Base-by-base conservation (phyloP, 1,140 invertebrate genomes). In the Drosophila mauritiana region DNA sequence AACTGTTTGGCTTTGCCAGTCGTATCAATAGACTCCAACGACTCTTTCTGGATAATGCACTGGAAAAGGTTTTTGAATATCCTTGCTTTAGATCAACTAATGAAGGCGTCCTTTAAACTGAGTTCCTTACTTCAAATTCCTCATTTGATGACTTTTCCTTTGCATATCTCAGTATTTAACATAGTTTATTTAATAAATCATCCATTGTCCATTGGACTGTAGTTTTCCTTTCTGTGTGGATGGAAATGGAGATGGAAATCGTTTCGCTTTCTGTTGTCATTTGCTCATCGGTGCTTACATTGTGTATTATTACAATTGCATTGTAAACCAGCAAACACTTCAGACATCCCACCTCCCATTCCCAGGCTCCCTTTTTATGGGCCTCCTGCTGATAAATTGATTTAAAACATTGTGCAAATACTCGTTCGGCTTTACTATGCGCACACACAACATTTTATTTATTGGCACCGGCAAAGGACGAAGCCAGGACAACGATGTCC, bases 341-440 rank as follows among this genome's bases (percentile, higher is more conserved):
- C 72, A 63, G 59, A 27, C 31, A 46, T 13, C 12, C 20, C 58
- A 1, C 25, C 17, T 11, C 34, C 36, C n/a, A 31, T 20, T 31
- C 45, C 27, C 22, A 13, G 34, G 15, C 8, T 51, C 48, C n/a
- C 27, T 55, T 31, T 56, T 49, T 42, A 52, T 54, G 63, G 39
- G 48, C 61, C 40, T 49, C 81, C 65, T 78, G 77, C 68, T 70
- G 82, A 78, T 86, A 73, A 83, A 77, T 73, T 89, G 77, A 84
- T 78, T 89, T 70, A 67, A 78, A 67, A 67, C 76, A 79, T 79
- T 80, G 79, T 73, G 67, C 70, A 80, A 85, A 84, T 84, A 73
- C 63, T 54, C 46, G 59, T 42, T 55, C 45, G n/a, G 20, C 53
- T 54, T 49, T 34, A 56, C 53, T 62, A 48, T 43, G 20, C 42